Conservation (phyloP, 2,113 vertebrate species). For the Dunckerocampus dactyliophorus region DNA sequence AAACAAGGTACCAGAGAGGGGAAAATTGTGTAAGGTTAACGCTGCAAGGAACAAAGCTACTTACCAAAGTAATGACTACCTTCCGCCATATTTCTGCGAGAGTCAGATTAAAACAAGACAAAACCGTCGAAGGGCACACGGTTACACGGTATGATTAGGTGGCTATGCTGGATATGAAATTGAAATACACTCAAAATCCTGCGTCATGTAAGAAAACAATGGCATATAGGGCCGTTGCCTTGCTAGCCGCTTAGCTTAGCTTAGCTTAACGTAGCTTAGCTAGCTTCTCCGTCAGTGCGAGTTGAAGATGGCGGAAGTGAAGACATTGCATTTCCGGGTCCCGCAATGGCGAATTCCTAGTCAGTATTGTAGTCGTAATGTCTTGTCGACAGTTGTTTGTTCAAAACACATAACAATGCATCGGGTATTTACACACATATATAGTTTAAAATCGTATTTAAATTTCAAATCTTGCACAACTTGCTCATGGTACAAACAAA, state of each 20-base stretch:
- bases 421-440: background rate
- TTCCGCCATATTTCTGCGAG: conserved; percentile 64
- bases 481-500: background rate
- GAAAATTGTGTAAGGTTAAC: conserved; percentile 4
- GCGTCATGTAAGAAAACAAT: background rate
- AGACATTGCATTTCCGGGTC: background rate
- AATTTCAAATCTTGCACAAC: background rate
- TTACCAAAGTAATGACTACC: conserved; percentile 69
- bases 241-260: background rate
- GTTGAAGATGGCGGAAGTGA: background rate
- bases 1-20: conserved; percentile 15
- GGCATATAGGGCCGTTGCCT: background rate
- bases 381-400: background rate
- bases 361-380: background rate
- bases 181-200: no score
- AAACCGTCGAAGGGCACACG: background rate
- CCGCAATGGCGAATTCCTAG: background rate
- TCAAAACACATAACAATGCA: background rate
- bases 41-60: conserved; percentile 1
- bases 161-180: no score
- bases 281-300: background rate
- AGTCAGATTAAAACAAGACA: conserved; percentile 17
- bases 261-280: background rate
- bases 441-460: background rate
- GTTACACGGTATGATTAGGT: no score